Evolutionary conservation across 1,140 invertebrate species (phyloP), one percentile per base, ranked within the genome.

Genomic region (Diachasmimorpha longicaudata): DNA sequence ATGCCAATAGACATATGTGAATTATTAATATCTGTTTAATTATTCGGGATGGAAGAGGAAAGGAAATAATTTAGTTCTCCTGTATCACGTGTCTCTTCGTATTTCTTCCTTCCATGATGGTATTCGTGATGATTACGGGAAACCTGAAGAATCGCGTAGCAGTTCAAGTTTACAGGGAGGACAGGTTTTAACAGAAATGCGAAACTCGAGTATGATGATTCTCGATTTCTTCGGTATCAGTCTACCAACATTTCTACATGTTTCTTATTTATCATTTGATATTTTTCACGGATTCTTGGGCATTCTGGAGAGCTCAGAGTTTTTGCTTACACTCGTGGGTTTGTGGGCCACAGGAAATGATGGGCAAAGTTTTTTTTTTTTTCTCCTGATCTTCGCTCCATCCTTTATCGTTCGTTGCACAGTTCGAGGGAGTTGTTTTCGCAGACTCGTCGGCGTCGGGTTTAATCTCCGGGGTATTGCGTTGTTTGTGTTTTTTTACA

Each of bases 121-220:
- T 14, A 31, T 55, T 72, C 25, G 46, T 36, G 46, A 31, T 72
- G 70, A 72, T 25, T 70, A 46, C n/a, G 36, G 31, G 14, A 55
- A 72, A 72, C 21, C 58, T 10, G 55, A 73, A 52, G 37, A 58
- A 58, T 31, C 23, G 14, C 19, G 13, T 42, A 23, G 46, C n/a
- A 52, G 23, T 72, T 23, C 55, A 52, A 31, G 16, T 58, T 25
- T 31, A 58, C 10, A 0, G 8, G 55, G 16, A 72, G 55, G 36
- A 74, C 76, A 72, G 75, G 79, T 80, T 79, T 77, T 48, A 48
- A 14, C 63, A 75, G 66, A 68, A 79, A 79, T 78, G 78, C 69
- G 72, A 78, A 78, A 80, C 78, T 74, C 67, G 72, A 73, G 66
- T 63, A 46, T 70, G n/a, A 63, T 31, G 16, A 48, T 70, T 23